These are phyloP conservation scores for Hippocampus mohnikei DNA, from an alignment of 2,113 vertebrate genomes.

Conservation along the genomic window DNA sequence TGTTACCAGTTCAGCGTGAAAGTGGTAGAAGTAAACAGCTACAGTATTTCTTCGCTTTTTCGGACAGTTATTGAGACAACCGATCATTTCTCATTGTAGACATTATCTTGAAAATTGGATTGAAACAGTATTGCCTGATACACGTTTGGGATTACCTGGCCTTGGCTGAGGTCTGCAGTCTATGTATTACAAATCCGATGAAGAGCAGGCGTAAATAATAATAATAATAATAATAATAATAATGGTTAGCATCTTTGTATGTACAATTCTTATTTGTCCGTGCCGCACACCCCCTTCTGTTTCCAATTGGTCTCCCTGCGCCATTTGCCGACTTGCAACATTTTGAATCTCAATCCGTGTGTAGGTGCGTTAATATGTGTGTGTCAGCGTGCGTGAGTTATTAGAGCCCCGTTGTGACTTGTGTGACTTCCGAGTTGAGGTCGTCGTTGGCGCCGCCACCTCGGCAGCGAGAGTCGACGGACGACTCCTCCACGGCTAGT, in stretches of 20 bases:
- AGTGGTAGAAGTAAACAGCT: neutral
- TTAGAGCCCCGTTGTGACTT: constrained; percentile 75
- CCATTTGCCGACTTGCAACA: neutral
- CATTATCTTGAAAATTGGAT: neutral
- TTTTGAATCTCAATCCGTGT: neutral
- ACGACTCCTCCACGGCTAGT: constrained; percentile 89
- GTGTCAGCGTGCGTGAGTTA: constrained; percentile 8
- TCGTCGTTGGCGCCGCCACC: constrained; percentile 68
- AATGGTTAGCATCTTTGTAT: neutral
- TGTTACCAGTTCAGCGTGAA: neutral
- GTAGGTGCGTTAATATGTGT: constrained; percentile 11
- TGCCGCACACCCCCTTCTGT: neutral
- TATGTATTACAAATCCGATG: neutral
- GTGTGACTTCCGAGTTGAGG: constrained; percentile 79
- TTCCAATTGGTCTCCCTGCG: neutral
- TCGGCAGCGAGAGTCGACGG: constrained; percentile 70
- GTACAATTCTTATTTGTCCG: neutral
- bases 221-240: neutral
- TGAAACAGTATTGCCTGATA: neutral
- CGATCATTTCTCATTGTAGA: neutral
- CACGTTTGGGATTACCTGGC: neutral
- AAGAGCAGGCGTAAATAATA: neutral
- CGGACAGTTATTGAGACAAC: neutral
- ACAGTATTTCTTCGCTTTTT: neutral
- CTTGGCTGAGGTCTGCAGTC: neutral